Evolutionary conservation across 1,140 invertebrate species (phyloP), one percentile per base, ranked within the genome.

Genomic region (Fragariocoptes setiger): DNA sequence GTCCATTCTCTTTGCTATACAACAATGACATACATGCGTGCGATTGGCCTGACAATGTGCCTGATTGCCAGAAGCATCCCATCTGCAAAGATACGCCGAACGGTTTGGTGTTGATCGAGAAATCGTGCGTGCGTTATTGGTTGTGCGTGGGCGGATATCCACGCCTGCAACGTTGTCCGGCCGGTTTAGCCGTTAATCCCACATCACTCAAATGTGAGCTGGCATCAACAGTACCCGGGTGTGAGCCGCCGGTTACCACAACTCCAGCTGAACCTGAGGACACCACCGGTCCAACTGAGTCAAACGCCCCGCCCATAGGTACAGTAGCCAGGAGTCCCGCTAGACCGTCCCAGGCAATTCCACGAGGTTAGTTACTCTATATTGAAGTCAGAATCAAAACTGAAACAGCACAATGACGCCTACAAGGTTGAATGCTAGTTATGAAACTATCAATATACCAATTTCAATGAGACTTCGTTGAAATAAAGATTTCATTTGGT

Each of bases 61-160:
- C 73, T 17, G 77, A 77, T 36, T 85, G 79, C 53, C 77, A 83
- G 52, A 83, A 83, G 55, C 79, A 85, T 82, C 76, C 78, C 45
- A 66, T 82, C 13, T 82, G 78, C 55, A 78, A 79, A 52, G 75
- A 78, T 40, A 75, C 78, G 47, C 64, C 76, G 17, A 76, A 76
- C 52, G 47, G 48, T 2, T 64, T 66, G 47, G 65, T 69, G 8
- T 61, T 66, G 5, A 54, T 76, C n/a, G 76, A 76, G 47, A 80
- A 80, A 57, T 79, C 75, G 3, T 83, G 77, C 63, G 79, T 79
- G 57, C 64, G 76, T 21, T 83, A 82, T 58, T 82, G 76, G 76
- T 73, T 78, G 49, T 83, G 77, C 50, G 75, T 80, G 54, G 77
- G 76, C 19, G 78, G 78, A 2, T 83, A 83, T 54, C 78, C 78